Conservation (phyloP, 1,140 invertebrate genomes). For the Eriosoma lanigerum region DNA sequence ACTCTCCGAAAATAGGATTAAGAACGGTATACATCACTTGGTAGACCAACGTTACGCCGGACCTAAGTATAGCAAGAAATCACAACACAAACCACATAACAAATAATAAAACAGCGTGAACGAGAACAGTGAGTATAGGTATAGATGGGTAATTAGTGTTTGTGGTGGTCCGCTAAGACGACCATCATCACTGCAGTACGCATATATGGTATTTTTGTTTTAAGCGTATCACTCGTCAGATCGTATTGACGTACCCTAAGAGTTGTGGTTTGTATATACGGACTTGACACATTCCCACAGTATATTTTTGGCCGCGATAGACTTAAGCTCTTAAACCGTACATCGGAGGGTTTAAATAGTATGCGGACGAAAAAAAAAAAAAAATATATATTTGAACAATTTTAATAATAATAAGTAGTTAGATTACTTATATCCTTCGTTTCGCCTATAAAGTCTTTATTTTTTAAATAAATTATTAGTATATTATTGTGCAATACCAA, state of each 20-base stretch:
- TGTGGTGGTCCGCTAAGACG: constrained; percentile 8
- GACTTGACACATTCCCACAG: constrained; percentile 33
- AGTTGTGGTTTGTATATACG: neutral
- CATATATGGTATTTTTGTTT: constrained; percentile 9
- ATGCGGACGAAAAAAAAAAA: neutral
- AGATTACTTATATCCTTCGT: too few species aligned
- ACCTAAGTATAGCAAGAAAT: too few species aligned
- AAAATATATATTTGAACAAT: too few species aligned
- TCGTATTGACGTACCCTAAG: constrained; percentile 12
- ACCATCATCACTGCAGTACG: neutral
- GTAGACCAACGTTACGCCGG: too few species aligned
- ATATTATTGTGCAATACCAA: too few species aligned
- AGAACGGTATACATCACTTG: neutral
- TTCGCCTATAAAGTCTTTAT: too few species aligned
- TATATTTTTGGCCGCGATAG: neutral
- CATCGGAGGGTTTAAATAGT: neutral
- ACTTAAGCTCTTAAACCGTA: constrained; percentile 2
- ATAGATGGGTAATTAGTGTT: constrained; percentile 25
- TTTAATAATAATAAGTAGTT: too few species aligned
- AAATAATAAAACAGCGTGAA: too few species aligned
- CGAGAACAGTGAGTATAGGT: neutral
- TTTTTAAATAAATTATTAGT: too few species aligned
- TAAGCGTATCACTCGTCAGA: constrained; percentile 22
- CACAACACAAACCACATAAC: too few species aligned
- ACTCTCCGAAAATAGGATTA: neutral